phyloP scores from a whole-genome alignment of 2,113 vertebrate species.

The Astur gentilis region DNA sequence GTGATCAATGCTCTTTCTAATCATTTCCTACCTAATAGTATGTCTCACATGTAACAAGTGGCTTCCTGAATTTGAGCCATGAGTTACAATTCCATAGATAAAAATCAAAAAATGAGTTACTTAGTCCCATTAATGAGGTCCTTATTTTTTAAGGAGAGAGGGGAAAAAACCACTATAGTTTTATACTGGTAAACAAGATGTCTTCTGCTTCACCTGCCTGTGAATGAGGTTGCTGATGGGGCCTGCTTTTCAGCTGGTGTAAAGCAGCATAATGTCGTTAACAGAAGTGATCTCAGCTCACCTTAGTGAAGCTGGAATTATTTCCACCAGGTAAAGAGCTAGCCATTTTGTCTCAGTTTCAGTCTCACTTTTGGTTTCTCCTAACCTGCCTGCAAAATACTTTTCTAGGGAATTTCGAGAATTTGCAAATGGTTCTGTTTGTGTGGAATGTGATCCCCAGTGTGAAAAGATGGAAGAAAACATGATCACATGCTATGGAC shows the following conservation, averaged over 20 bases:
- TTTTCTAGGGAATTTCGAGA: conserved; percentile 88
- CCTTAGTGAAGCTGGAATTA: background rate
- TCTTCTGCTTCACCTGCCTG: background rate
- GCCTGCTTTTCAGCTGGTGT: background rate
- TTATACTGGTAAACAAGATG: background rate
- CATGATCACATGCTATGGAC: conserved; percentile 85
- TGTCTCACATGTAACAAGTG: background rate
- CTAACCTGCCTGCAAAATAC: background rate
- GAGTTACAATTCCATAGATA: background rate
- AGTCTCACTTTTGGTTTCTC: background rate
- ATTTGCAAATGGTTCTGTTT: conserved; percentile 89
- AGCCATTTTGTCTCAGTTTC: background rate
- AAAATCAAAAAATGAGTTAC: background rate
- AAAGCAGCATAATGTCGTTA: background rate
- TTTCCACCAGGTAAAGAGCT: background rate
- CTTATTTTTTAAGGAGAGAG: background rate
- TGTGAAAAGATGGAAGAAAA: conserved; percentile 90
- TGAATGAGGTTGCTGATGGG: background rate
- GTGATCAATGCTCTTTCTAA: background rate
- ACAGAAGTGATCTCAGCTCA: background rate
- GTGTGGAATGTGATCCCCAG: conserved; percentile 90
- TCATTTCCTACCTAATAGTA: background rate
- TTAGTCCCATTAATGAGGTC: background rate
- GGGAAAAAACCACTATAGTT: background rate
- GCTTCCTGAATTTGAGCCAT: background rate